These are phyloP conservation scores for Lepus americanus DNA, from an alignment of 2,113 vertebrate species.

Conservation along the genomic window DNA sequence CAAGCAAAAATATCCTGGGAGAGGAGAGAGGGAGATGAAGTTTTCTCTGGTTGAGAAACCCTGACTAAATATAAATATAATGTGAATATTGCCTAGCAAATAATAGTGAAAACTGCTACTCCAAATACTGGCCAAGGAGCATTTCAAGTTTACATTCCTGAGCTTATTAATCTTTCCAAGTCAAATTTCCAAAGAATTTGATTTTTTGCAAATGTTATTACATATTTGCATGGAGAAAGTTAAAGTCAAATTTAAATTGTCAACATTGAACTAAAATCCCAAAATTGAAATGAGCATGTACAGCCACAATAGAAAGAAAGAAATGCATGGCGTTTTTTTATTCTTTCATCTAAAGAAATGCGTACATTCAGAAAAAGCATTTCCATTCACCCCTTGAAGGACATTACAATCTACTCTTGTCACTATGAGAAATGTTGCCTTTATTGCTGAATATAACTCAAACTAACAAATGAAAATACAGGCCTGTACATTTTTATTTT, in stretches of 20 bases:
- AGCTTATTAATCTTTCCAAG: slow-evolving; percentile 39
- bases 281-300: slow-evolving; percentile 11
- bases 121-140: background rate
- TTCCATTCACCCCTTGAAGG: slow-evolving; percentile 45
- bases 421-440: slow-evolving; percentile 76
- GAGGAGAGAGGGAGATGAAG: background rate
- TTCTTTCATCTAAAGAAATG: background rate
- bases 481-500: slow-evolving; percentile 67
- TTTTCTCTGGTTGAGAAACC: background rate
- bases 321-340: background rate
- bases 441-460: slow-evolving; percentile 82
- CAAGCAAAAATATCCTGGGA: background rate
- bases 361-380: slow-evolving; percentile 34
- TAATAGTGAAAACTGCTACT: background rate
- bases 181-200: slow-evolving; percentile 44
- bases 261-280: slow-evolving; percentile 14
- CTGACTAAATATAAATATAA: slow-evolving; percentile 37
- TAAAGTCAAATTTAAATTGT: slow-evolving; percentile 55
- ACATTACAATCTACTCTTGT: slow-evolving; percentile 66
- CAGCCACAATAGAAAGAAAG: background rate
- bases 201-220: slow-evolving; percentile 59
- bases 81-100: background rate
- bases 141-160: slow-evolving; percentile 55
- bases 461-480: slow-evolving; percentile 76
- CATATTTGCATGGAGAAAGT: slow-evolving; percentile 33